A percentile compares a stretch with the other conserved stretches of the same genome.
Conservation (phyloP, 2,113 vertebrate species). For the Pelobates fuscus region DNA sequence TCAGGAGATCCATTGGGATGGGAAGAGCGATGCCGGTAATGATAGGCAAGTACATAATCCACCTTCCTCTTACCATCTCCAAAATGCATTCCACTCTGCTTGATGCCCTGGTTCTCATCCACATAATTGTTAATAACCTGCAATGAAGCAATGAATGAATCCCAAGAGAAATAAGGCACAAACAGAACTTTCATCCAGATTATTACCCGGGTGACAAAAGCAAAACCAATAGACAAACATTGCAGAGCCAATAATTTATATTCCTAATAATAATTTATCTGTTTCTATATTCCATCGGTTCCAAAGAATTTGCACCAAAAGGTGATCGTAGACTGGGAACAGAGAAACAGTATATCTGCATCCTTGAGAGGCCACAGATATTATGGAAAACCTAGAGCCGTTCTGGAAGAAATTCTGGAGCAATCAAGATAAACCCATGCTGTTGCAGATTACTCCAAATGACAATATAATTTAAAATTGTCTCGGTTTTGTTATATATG, state of each 20-base stretch:
- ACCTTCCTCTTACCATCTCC: constrained; percentile 87
- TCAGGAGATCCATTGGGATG: not conserved
- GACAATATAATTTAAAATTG: no score
- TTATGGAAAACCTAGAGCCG: no score
- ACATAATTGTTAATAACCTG: constrained; percentile 79
- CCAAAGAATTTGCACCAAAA: no score
- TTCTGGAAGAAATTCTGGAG: no score
- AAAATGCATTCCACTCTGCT: constrained; percentile 74
- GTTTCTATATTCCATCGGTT: no score
- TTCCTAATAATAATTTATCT: not conserved
- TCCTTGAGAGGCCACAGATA: no score
- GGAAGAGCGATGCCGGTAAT: constrained; percentile 75
- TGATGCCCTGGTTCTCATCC: constrained; percentile 55
- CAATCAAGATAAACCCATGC: no score
- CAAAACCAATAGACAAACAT: constrained; percentile 34
- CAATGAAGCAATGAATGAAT: constrained; percentile 1
- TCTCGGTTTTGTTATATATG: no score
- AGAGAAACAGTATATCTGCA: no score
- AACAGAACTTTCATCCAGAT: constrained; percentile 30
- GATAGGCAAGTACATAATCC: constrained; percentile 89
- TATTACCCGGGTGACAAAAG: constrained; percentile 34
- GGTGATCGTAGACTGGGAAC: no score
- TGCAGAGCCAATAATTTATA: not conserved
- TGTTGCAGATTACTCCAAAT: no score
- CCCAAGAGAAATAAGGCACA: constrained; percentile 9